Evolutionary conservation across 2,113 vertebrate genomes (phyloP).

Genomic region (Heterotis niloticus): DNA sequence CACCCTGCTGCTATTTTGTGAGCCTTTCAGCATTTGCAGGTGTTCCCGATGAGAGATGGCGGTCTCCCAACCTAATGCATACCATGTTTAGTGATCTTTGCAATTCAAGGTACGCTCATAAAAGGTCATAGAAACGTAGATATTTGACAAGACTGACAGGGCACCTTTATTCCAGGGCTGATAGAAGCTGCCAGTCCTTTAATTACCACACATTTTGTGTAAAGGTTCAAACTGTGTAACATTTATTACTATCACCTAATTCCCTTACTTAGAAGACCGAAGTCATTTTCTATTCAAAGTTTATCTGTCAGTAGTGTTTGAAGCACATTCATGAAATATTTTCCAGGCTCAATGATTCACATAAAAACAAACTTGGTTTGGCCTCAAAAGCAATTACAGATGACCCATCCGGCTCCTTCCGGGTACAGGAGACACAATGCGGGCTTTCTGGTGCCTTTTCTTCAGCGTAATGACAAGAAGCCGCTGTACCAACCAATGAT

Average conservation of each 20-base stretch:
- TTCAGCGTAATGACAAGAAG: neutral
- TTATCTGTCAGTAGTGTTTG: neutral
- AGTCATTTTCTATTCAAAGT: neutral
- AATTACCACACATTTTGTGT: neutral
- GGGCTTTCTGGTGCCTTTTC: neutral
- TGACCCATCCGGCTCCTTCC: neutral
- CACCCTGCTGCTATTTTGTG: neutral
- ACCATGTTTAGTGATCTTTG: neutral
- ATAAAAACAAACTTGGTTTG: neutral
- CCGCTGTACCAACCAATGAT: neutral
- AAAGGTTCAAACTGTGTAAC: neutral
- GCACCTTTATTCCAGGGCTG: neutral
- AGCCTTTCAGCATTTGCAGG: neutral
- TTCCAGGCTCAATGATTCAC: neutral
- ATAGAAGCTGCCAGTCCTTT: neutral
- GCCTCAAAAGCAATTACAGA: neutral
- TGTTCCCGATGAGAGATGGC: neutral
- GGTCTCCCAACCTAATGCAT: neutral
- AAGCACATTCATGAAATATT: neutral
- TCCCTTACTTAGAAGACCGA: neutral
- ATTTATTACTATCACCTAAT: constrained; percentile 2
- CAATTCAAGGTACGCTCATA: neutral
- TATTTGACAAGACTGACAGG: neutral
- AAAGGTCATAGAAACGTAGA: constrained; percentile 1
- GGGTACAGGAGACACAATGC: neutral